Evolutionary conservation across 2,797 vertebrate species (phyloP), one percentile per base, ranked within the genome.

Genomic region (Pipistrellus nathusii): DNA sequence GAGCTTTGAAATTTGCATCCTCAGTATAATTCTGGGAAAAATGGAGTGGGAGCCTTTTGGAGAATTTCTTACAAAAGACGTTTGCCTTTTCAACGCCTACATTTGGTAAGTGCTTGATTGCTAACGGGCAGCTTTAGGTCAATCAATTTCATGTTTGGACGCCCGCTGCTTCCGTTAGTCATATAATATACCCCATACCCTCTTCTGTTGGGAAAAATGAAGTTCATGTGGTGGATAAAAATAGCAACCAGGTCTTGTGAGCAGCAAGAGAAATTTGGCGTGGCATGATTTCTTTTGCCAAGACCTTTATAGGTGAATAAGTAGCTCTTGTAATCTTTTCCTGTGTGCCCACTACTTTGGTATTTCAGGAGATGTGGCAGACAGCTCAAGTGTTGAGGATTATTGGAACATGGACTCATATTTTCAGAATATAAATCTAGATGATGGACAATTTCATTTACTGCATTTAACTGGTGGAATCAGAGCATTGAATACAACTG

Each of bases 1-100:
- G 27, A 57, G 7, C 48, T 85, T 85, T 95, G 51, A 83, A 30
- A 73, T n/a, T 25, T 46, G 35, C 30, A 35, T 53, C 23, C 46
- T 13, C 2, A 21, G 15, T 46, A 18, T 72, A 41, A 80, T 83
- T 72, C n/a, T 21, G 59, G 64, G 41, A 5, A 64, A 68, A 72
- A 48, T 7, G 38, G 20, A 55, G 2, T 75, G 62, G 30, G 62
- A 48, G 1, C 11, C 66, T 48, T 6, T 48, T 73, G 41, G 78
- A 88, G 41, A 81, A 57, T 91, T 95, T 69, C 66, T 83, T 71
- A 46, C 6, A 59, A 85, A 76, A 83, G 32, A 94, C n/a, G n/a
- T 64, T 87, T 73, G 35, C 44, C 38, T 89, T 80, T 89, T 20
- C 25, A 51, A 6, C 6, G 5, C 27, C 68, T 66, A 23, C 8